Base-by-base conservation (phyloP, 2,113 vertebrate genomes). In the Nansenia antarctica region DNA sequence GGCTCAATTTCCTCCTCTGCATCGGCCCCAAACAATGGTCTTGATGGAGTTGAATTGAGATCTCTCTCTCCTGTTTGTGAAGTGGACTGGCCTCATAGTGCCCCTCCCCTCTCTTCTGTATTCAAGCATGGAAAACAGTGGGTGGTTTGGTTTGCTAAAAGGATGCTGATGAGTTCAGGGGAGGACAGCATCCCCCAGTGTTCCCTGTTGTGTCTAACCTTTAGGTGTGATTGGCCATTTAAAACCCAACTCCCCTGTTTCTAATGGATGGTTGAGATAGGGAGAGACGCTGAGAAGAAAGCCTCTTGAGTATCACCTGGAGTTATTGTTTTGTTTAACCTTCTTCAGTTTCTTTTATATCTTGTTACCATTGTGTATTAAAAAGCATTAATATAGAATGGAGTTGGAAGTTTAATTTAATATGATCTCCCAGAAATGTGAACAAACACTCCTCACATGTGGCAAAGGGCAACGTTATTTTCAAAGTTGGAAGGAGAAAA, bases 121-220 rank as follows among this genome's bases (percentile, higher is more conserved):
- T 67, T 74, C 42, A 82, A 68, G 78, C 74, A 65, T 52, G 60
- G 63, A 39, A 62, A 55, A 62, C 55, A 45, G 32, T 22, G 53
- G 31, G 52, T 22, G 32, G 31, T 58, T 59, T 18, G 39, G 37
- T 15, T 42, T 68, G 52, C 62, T 71, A 67, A 8, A 72, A 61
- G 39, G 69, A 42, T 66, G 34, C 29, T 67, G 65, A 58, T 55
- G 49, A 34, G 30, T 39, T 49, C 11, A 59, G 57, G 15, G 42
- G 61, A 65, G 27, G 65, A 42, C 65, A 62, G 30, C 55, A 22
- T 64, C 54, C 53, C 18, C n/a, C 55, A 61, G 67, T 69, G 37
- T 74, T 70, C 57, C 67, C 58, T 37, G 59, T 18, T 64, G 62
- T 69, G 58, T 34, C 29, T 85, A 49, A 49, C 62, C 60, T 76